A percentile compares a stretch with the other conserved stretches of the same genome.
Conservation (phyloP, 2,888 invertebrate species). For the Lamellibrachia columna region DNA sequence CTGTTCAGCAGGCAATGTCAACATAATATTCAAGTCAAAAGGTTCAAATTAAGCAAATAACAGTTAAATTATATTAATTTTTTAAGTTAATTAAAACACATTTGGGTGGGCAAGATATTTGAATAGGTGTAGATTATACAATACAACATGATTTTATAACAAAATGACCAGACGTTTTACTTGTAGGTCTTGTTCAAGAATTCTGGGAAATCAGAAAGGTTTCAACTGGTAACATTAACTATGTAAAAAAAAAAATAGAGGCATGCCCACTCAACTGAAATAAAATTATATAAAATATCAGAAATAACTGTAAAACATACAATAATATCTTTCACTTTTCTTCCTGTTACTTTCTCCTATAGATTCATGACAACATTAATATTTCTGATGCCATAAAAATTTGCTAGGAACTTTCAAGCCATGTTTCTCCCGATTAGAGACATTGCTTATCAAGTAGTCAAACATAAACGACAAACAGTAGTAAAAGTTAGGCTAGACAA, state of each 20-base stretch:
- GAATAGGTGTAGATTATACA: no score
- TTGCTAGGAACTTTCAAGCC: background rate
- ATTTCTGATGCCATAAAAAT: background rate
- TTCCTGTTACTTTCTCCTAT: background rate
- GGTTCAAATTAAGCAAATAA: no score
- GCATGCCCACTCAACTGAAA: background rate
- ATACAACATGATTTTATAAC: no score
- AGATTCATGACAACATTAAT: background rate
- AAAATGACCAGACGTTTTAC: no score
- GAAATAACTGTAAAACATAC: background rate
- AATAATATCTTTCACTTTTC: background rate
- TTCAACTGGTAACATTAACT: background rate
- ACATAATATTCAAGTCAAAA: no score
- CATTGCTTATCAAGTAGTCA: background rate
- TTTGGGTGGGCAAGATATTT: no score
- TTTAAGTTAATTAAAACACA: no score
- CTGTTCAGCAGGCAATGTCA: no score
- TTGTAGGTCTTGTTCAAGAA: background rate
- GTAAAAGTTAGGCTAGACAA: background rate
- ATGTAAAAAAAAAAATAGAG: background rate
- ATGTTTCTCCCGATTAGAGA: background rate
- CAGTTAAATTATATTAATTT: no score
- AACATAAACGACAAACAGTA: background rate
- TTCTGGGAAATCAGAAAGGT: background rate
- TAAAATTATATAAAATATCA: background rate